phyloP scores from a whole-genome alignment of 2,888 invertebrate genomes.

The Emmelina monodactyla region DNA sequence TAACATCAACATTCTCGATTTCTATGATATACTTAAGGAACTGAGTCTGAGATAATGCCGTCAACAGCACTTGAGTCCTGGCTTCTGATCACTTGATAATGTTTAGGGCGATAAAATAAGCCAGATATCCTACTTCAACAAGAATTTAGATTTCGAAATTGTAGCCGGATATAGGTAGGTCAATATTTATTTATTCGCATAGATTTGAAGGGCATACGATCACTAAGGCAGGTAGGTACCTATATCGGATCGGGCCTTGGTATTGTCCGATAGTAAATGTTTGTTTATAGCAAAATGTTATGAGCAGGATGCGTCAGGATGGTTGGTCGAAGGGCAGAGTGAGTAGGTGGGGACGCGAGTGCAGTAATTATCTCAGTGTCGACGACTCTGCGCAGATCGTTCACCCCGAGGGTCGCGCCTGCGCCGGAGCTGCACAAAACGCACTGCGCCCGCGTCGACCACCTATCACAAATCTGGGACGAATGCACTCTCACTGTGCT shows the following conservation, averaged over 20 bases:
- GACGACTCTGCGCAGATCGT: slow-evolving; percentile 58
- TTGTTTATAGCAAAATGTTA: no score
- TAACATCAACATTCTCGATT: no score
- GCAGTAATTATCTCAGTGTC: slow-evolving; percentile 63
- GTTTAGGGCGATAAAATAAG: no score
- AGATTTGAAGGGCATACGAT: no score
- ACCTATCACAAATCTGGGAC: slow-evolving; percentile 44
- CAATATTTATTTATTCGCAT: no score
- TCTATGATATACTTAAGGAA: no score
- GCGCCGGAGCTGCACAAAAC: slow-evolving; percentile 28
- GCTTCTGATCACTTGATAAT: no score
- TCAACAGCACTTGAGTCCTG: no score
- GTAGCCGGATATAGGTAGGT: not conserved
- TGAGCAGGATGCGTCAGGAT: slow-evolving; percentile 17
- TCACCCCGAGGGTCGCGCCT: slow-evolving; percentile 52
- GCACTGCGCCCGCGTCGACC: slow-evolving; percentile 28
- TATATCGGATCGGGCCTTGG: no score
- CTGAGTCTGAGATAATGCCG: no score
- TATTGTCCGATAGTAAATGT: no score
- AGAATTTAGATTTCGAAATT: not conserved
- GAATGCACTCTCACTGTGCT: slow-evolving; percentile 15
- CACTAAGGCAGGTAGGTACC: no score
- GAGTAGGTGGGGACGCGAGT: slow-evolving; percentile 39
- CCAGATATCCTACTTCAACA: not conserved
- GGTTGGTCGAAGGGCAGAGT: slow-evolving; percentile 24